Base-by-base conservation (phyloP, 1,140 invertebrate species). In the Zaprionus kolodkinae region DNA sequence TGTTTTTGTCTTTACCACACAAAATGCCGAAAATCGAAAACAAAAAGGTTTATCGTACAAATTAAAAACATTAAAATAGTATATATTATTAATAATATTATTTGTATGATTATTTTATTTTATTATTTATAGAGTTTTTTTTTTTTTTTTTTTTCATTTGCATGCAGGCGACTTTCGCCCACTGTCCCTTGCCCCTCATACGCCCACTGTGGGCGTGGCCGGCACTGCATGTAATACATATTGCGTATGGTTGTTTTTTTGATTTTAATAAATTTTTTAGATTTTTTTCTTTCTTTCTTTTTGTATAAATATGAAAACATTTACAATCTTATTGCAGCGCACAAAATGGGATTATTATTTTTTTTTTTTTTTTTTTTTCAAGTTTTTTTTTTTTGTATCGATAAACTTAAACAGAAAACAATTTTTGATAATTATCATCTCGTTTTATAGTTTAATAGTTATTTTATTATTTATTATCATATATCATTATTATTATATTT, bases 311-410 rank as follows among this genome's bases (percentile, higher is more conserved):
- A 91, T 74, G 67, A 83, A 89, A 82, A 88, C 75, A 91, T 87
- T 77, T 91, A 91, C 88, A 91, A 91, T 91, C 83, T 91, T 91
- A 91, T 91, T 91, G 88, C 88, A 75, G 71, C 56, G 62, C 72
- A 75, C 70, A 81, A 73, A 81, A 21, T 45, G 59, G 33, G 50
- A 62, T 55, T 74, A 81, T 60, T 61, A 13, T 35, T 56, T 68
- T 61, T 64, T 72, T 55, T 52, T 43, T 72, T 55, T 52, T 43
- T 60, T 65, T 54, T 65, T 69, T 70, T 59, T 27, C 25, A 15
- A 36, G 50, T 60, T 12, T 30, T 73, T 60, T 12, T 30, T 73
- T 40, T 55, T 74, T 55, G 81, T 60, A 72, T 78, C 74, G 43
- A 11, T 84, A 81, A 88, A 76, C 85, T 85, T 89, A 89, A 88